Percentiles rank a stretch among this genome's conserved stretches.
phyloP scores from a whole-genome alignment of 2,888 invertebrate genomes.

The Scrobipalpa costella region DNA sequence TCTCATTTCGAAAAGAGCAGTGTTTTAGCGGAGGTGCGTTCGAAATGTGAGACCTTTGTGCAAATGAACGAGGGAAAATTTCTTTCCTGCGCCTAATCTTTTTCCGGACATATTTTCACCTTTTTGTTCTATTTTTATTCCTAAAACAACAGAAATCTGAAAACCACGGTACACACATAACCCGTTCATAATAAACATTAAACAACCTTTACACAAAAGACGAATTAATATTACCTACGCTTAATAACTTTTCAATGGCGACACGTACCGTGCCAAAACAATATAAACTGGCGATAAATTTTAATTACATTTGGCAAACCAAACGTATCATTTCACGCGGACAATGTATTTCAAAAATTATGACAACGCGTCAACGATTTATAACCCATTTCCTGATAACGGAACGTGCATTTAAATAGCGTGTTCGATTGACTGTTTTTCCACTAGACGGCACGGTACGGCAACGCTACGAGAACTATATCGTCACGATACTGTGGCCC shows the following conservation, averaged over 20 bases:
- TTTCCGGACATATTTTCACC: conserved; percentile 29
- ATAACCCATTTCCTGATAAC: conserved; percentile 61
- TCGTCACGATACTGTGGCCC: too few relatives aligned
- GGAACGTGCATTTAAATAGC: conserved; percentile 57
- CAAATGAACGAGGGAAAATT: conserved; percentile 42
- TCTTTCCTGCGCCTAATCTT: conserved; percentile 36
- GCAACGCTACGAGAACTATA: too few relatives aligned
- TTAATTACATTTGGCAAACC: conserved; percentile 29
- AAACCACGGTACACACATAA: not conserved
- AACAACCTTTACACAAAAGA: not conserved
- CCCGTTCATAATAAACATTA: not conserved
- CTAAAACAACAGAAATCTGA: not conserved
- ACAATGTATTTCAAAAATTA: conserved; percentile 58
- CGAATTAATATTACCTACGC: conserved; percentile 15
- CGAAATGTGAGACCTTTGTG: conserved; percentile 52
- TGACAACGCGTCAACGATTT: conserved; percentile 59
- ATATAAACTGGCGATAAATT: conserved; percentile 23
- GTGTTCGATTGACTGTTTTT: too few relatives aligned
- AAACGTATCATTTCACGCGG: conserved; percentile 39
- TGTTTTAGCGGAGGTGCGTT: conserved; percentile 53
- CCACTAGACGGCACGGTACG: too few relatives aligned
- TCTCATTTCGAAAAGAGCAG: conserved; percentile 76
- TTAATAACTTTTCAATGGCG: conserved; percentile 24
- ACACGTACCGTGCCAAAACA: conserved; percentile 17
- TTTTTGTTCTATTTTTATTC: not conserved